These are phyloP conservation scores for Macrocentrus cingulum DNA, from an alignment of 1,140 invertebrate species.

Conservation along the genomic window DNA sequence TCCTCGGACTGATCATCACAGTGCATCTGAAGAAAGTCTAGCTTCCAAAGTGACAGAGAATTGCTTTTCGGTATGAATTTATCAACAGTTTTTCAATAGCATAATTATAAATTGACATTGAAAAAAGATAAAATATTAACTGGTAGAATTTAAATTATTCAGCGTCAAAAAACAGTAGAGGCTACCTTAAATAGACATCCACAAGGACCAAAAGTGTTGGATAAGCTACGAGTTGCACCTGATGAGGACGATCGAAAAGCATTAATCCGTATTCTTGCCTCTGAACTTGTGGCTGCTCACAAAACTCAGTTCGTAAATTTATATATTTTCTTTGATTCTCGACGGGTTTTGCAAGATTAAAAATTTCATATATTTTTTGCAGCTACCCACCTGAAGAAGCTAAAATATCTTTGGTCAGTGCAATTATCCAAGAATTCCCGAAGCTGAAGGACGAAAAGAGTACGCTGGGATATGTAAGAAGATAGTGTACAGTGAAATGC, in stretches of 20 bases:
- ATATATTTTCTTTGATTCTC: neutral
- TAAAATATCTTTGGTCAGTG: constrained; percentile 18
- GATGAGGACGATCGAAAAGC: constrained; percentile 3
- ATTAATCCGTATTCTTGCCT: neutral
- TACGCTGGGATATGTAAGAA: constrained; percentile 16
- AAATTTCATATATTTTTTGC: neutral
- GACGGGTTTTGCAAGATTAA: neutral
- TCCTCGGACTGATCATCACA: too few species aligned
- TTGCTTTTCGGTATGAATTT: too few species aligned
- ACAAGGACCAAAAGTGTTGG: neutral
- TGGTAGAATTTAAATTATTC: neutral
- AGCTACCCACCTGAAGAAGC: constrained; percentile 12
- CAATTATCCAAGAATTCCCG: constrained; percentile 20
- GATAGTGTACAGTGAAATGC: neutral
- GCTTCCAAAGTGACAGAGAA: too few species aligned
- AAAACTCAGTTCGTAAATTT: neutral
- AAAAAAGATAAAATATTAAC: neutral
- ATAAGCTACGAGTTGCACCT: neutral
- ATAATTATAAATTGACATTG: neutral
- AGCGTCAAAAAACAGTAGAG: neutral
- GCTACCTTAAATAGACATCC: neutral
- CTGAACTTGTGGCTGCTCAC: neutral
- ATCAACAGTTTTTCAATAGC: neutral
- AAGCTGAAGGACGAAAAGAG: constrained; percentile 2
- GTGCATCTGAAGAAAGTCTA: too few species aligned